These are phyloP conservation scores for Ailuropoda melanoleuca DNA, from an alignment of 2,113 vertebrate genomes.

Conservation along the genomic window DNA sequence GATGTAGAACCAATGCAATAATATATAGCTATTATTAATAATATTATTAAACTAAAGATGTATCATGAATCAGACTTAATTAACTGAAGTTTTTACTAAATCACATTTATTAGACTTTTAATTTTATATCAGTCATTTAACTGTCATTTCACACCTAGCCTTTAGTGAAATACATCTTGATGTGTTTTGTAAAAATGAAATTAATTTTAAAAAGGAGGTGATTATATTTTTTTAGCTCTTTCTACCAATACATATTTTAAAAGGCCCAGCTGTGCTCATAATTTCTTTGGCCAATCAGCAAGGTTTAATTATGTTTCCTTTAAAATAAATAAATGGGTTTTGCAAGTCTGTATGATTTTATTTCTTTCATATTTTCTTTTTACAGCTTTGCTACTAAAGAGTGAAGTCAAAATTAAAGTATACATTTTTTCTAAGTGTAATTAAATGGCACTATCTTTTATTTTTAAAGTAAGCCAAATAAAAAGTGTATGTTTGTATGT, in stretches of 20 bases:
- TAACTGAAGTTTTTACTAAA: constrained; percentile 23
- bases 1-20: neutral
- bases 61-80: neutral
- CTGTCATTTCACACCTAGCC: neutral
- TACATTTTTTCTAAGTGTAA: constrained; percentile 70
- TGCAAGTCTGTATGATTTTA: constrained; percentile 66
- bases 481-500: neutral
- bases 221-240: constrained; percentile 75
- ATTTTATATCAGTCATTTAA: constrained; percentile 35
- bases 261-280: constrained; percentile 71
- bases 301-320: constrained; percentile 59
- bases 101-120: neutral
- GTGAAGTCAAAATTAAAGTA: constrained; percentile 46
- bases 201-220: constrained; percentile 52
- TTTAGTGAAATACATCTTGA: neutral
- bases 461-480: constrained; percentile 73
- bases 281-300: constrained; percentile 74
- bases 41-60: constrained; percentile 4
- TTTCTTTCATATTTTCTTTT: constrained; percentile 79
- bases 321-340: constrained; percentile 56
- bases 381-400: constrained; percentile 72
- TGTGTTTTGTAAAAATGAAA: constrained; percentile 24
- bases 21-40: neutral
- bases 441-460: constrained; percentile 67
- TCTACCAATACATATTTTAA: constrained; percentile 47